phyloP scores from a whole-genome alignment of 2,888 invertebrate genomes.

The Eupsilia transversa region DNA sequence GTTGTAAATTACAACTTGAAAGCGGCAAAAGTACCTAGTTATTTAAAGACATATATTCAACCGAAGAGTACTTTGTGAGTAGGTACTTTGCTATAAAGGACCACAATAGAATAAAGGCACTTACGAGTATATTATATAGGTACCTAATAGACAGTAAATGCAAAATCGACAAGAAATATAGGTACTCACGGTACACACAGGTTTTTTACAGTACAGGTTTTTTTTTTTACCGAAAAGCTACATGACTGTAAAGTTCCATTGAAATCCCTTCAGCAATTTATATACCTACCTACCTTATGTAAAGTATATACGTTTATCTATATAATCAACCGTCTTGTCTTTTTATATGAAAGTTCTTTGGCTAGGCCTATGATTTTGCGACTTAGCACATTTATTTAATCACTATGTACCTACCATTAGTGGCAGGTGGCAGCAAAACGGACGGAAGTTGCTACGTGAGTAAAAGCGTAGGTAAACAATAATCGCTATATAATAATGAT shows the following conservation, averaged over 20 bases:
- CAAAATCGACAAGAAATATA: too few relatives aligned
- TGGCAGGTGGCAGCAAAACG: not conserved
- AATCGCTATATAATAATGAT: not conserved
- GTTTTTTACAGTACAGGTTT: too few relatives aligned
- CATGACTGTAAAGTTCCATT: not conserved
- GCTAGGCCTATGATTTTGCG: not conserved
- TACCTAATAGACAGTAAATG: too few relatives aligned
- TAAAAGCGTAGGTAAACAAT: not conserved
- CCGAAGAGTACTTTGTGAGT: not conserved
- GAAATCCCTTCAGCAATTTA: not conserved
- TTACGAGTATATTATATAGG: too few relatives aligned
- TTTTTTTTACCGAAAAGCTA: not conserved
- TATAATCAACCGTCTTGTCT: not conserved
- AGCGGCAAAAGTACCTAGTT: not conserved
- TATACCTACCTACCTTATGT: not conserved
- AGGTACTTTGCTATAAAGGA: not conserved
- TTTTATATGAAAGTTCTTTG: slow-evolving; percentile 16
- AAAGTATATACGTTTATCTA: not conserved
- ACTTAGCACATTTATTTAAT: not conserved
- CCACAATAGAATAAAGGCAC: too few relatives aligned
- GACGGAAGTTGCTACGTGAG: not conserved
- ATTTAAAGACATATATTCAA: not conserved
- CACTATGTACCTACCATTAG: not conserved
- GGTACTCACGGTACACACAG: too few relatives aligned
- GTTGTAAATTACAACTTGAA: not conserved